These are phyloP conservation scores for Danaus melanippus DNA, from an alignment of 1,140 invertebrate genomes.

Conservation along the genomic window DNA sequence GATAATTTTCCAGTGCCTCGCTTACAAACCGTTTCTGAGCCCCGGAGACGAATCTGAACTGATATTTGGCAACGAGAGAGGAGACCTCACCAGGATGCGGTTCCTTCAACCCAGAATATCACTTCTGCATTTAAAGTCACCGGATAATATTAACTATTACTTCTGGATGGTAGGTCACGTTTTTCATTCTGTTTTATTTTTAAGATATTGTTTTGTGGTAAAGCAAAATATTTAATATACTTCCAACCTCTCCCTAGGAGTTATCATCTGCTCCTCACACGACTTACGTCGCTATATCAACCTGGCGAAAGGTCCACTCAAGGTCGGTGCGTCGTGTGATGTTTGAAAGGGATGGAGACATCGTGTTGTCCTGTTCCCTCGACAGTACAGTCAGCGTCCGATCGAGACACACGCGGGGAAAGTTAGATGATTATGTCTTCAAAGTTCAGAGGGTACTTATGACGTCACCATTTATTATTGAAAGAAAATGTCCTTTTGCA, in stretches of 20 bases:
- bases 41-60: conserved; percentile 42
- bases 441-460: conserved; percentile 61
- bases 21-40: conserved; percentile 34
- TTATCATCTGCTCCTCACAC: conserved; percentile 62
- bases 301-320: conserved; percentile 50
- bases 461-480: not conserved
- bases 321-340: conserved; percentile 51
- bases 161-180: conserved; percentile 69
- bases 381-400: conserved; percentile 60
- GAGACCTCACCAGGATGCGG: conserved; percentile 55
- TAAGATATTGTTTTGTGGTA: too few species aligned
- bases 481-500: too few species aligned
- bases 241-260: conserved; percentile 27
- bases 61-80: conserved; percentile 66
- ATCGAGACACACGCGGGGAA: conserved; percentile 50
- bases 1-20: conserved; percentile 47
- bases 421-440: conserved; percentile 64
- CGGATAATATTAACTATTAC: conserved; percentile 67
- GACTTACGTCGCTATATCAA: conserved; percentile 50
- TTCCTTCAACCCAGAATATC: conserved; percentile 65
- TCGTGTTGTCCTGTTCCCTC: conserved; percentile 68
- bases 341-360: conserved; percentile 49
- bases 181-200: not conserved
- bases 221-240: too few species aligned
- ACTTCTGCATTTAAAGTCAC: conserved; percentile 60